A percentile compares a stretch with the other conserved stretches of the same genome.
Conservation (phyloP, 2,888 invertebrate species). For the Dilophus febrilis region DNA sequence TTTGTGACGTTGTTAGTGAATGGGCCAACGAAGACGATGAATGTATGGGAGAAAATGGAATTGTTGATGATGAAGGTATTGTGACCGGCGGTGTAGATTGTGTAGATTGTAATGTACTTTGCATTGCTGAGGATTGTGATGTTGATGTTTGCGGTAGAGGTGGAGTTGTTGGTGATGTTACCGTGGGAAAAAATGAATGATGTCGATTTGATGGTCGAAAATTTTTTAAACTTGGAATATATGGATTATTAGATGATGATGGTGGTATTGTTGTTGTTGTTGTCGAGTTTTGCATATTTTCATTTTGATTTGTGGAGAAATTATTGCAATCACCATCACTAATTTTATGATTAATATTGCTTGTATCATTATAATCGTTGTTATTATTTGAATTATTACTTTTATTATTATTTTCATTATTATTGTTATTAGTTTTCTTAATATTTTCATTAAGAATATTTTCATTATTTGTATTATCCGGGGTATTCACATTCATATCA, state of each 20-base stretch:
- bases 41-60: constrained; percentile 10
- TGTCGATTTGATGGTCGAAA: no score
- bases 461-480: constrained; percentile 29
- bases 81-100: no score
- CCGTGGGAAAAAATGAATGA: no score
- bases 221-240: no score
- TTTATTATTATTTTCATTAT: constrained; percentile 9
- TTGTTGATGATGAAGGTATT: not conserved
- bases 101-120: constrained; percentile 10
- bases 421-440: constrained; percentile 9
- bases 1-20: no score
- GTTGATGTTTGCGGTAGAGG: constrained; percentile 1
- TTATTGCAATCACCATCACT: constrained; percentile 10
- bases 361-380: constrained; percentile 21
- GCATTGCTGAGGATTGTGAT: constrained; percentile 7
- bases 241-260: no score
- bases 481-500: no score
- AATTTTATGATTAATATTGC: constrained; percentile 23
- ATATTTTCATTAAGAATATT: constrained; percentile 10
- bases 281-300: constrained; percentile 10
- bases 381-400: constrained; percentile 15
- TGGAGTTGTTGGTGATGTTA: no score
- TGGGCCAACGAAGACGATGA: constrained; percentile 10
- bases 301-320: constrained; percentile 10
- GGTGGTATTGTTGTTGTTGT: constrained; percentile 6